Percentiles rank a stretch among this genome's conserved stretches.
phyloP scores from a whole-genome alignment of 2,797 vertebrate species.

The Manis javanica region DNA sequence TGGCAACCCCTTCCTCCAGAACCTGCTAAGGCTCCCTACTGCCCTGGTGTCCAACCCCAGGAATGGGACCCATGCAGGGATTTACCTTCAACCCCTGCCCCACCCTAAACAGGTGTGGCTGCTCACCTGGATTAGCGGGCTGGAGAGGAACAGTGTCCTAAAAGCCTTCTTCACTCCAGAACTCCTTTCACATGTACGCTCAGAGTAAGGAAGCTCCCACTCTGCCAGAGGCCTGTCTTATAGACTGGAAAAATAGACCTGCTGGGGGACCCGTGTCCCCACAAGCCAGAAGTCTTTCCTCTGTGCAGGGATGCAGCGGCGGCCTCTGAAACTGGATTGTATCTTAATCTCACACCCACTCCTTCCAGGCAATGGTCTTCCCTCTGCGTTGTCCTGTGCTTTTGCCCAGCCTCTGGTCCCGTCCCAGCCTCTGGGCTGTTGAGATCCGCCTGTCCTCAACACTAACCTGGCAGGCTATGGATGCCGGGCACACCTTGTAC shows the following conservation, averaged over 20 bases:
- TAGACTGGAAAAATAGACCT: background rate
- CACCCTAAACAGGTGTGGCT: background rate
- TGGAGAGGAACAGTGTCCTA: background rate
- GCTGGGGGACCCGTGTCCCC: background rate
- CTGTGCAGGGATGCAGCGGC: fast-evolving
- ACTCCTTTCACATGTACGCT: background rate
- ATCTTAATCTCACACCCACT: background rate
- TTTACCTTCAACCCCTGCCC: background rate
- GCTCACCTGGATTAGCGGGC: background rate
- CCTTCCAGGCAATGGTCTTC: background rate
- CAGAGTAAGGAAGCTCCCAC: background rate
- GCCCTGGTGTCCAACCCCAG: background rate
- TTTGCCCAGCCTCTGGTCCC: background rate
- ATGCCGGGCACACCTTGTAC: background rate
- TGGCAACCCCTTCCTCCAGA: too few species aligned
- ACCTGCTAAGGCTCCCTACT: background rate
- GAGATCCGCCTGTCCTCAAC: background rate
- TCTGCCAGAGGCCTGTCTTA: background rate
- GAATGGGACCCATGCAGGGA: background rate
- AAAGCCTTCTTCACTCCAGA: background rate
- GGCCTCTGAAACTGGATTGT: background rate
- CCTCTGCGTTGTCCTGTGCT: background rate
- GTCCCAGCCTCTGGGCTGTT: background rate
- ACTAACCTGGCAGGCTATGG: background rate
- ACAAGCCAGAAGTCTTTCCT: background rate